A percentile compares a stretch with the other conserved stretches of the same genome.
Conservation (phyloP, 2,113 vertebrate genomes). For the Anthoscopus minutus region DNA sequence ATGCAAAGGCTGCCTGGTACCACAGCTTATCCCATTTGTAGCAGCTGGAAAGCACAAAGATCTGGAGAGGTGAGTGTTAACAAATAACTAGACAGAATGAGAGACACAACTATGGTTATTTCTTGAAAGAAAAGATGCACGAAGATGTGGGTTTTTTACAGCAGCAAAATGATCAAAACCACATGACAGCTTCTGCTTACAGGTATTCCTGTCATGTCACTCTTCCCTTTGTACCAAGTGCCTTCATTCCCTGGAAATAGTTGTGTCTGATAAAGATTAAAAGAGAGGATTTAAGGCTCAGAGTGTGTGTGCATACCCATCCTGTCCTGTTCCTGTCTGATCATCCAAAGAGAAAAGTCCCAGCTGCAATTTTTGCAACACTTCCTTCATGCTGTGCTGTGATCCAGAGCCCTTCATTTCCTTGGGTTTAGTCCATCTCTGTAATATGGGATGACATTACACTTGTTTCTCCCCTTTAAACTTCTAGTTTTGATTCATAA, state of each 20-base stretch:
- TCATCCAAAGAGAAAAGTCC: not conserved
- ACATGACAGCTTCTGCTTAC: slow-evolving; percentile 23
- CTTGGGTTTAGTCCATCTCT: not conserved
- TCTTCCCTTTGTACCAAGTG: not conserved
- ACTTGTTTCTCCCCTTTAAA: not conserved
- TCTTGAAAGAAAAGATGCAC: slow-evolving; percentile 24
- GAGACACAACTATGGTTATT: not conserved
- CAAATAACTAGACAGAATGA: slow-evolving; percentile 1
- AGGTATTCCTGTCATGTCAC: slow-evolving; percentile 26
- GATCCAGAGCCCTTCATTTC: not conserved
- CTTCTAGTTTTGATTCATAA: not conserved
- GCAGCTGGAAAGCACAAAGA: not conserved
- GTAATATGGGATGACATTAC: not conserved
- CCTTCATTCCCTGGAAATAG: slow-evolving; percentile 10
- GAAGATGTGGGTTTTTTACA: not conserved
- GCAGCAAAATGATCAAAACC: slow-evolving; percentile 48
- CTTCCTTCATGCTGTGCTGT: not conserved
- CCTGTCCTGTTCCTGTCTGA: slow-evolving; percentile 12
- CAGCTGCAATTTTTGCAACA: not conserved
- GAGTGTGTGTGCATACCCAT: not conserved
- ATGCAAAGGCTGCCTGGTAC: not conserved
- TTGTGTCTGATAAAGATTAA: slow-evolving; percentile 39
- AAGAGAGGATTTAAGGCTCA: slow-evolving; percentile 40
- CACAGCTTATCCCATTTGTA: not conserved
- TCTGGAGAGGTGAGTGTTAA: not conserved